Evolutionary conservation across 2,888 invertebrate species (phyloP).

Genomic region (Auanema sp.): DNA sequence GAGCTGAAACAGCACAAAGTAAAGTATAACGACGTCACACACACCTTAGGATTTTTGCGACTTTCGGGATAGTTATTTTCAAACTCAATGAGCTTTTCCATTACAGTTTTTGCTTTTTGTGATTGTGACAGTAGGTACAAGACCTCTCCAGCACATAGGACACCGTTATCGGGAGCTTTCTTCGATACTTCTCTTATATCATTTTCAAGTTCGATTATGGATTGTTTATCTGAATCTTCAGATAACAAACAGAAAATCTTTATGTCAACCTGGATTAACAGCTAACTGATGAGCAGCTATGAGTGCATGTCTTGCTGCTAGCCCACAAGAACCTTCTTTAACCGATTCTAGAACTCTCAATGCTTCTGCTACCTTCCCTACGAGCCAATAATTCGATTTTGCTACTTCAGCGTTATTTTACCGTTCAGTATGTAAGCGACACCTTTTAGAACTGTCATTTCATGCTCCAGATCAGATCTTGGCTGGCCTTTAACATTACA

Average conservation of each 20-base stretch:
- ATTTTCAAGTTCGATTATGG: conserved; percentile 33
- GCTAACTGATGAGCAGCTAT: conserved; percentile 37
- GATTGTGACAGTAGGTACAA: conserved; percentile 12
- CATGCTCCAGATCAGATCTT: conserved; percentile 14
- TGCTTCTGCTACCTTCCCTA: conserved; percentile 53
- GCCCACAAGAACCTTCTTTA: conserved; percentile 24
- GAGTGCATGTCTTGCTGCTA: conserved; percentile 31
- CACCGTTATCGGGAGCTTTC: conserved; percentile 16
- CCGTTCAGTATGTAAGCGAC: conserved; percentile 27
- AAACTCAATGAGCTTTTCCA: conserved; percentile 15
- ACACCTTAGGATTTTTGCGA: conserved; percentile 26
- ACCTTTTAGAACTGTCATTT: conserved; percentile 28
- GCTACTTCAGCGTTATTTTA: conserved; percentile 2
- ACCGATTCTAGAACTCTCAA: conserved; percentile 43
- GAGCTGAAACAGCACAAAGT: conserved; percentile 13
- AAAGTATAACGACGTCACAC: not conserved
- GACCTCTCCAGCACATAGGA: conserved; percentile 16
- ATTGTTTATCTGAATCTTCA: conserved; percentile 27
- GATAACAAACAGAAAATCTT: not conserved
- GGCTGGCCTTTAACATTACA: conserved; percentile 24
- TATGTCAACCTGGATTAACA: conserved; percentile 28
- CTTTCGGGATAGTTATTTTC: conserved; percentile 13
- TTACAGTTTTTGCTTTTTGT: conserved; percentile 7
- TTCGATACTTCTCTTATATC: conserved; percentile 21
- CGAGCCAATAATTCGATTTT: conserved; percentile 7